phyloP scores from a whole-genome alignment of 2,113 vertebrate species.

The Leiothrix lutea region DNA sequence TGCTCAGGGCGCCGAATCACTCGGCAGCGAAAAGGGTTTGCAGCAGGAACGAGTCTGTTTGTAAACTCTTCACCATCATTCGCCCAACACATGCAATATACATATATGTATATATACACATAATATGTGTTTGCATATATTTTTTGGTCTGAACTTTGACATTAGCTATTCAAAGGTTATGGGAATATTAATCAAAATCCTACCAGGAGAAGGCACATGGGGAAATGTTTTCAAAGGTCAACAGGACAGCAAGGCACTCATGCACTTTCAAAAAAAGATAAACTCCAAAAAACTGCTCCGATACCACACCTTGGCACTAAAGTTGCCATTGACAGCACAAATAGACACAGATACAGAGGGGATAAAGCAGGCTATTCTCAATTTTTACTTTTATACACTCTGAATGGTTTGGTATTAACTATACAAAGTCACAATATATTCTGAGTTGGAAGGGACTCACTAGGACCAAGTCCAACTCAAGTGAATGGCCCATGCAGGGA shows the following conservation, averaged over 20 bases:
- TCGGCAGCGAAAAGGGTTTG: accelerated
- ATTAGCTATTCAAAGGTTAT: background rate
- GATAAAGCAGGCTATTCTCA: background rate
- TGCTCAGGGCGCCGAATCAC: background rate
- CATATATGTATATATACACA: background rate
- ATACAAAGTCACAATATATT: background rate
- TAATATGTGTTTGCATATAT: background rate
- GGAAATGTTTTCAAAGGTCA: background rate
- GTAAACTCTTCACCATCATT: background rate
- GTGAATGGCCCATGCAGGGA: background rate
- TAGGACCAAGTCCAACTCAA: background rate
- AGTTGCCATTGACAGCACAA: background rate
- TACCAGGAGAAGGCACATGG: background rate
- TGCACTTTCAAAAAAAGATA: background rate
- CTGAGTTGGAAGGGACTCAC: background rate
- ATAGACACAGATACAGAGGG: background rate
- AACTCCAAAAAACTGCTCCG: background rate
- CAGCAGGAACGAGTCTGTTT: accelerated
- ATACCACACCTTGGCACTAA: background rate
- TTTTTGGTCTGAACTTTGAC: background rate
- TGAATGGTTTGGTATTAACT: background rate
- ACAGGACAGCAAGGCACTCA: background rate
- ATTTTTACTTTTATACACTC: background rate
- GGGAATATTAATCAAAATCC: background rate
- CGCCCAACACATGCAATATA: background rate